phyloP scores from a whole-genome alignment of 2,797 vertebrate genomes.

The Melanotaenia boesemani region DNA sequence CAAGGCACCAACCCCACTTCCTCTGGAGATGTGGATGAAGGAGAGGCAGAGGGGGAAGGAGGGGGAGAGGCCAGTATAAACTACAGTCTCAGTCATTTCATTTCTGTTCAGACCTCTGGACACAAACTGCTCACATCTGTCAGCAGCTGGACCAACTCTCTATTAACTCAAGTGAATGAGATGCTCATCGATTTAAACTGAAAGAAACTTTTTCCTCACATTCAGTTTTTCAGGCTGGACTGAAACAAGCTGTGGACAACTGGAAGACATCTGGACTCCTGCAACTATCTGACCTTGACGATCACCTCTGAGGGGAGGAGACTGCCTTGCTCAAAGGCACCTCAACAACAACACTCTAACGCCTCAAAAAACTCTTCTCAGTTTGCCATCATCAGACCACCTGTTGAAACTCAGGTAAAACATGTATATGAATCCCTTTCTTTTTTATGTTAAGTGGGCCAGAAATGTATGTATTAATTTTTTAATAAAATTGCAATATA shows the following conservation, averaged over 20 bases:
- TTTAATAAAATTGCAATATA: background rate
- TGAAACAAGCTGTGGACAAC: background rate
- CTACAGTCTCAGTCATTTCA: constrained; percentile 30
- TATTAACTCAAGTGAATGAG: background rate
- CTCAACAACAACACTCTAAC: background rate
- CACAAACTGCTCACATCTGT: constrained; percentile 34
- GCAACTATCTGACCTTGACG: background rate
- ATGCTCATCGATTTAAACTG: background rate
- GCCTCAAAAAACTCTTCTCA: background rate
- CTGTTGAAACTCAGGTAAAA: constrained; percentile 45
- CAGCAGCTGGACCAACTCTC: constrained; percentile 9
- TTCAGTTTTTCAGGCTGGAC: background rate
- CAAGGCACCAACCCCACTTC: constrained; percentile 67
- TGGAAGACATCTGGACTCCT: constrained; percentile 5
- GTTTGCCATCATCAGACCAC: background rate
- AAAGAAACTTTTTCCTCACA: background rate
- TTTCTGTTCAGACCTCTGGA: constrained; percentile 54
- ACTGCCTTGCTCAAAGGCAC: constrained; percentile 31
- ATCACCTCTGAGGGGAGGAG: background rate
- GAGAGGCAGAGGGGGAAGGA: constrained; percentile 8
- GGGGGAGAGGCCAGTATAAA: constrained; percentile 42
- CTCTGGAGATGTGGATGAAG: constrained; percentile 59
- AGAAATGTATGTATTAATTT: background rate
- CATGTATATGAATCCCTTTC: background rate
- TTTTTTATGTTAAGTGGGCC: background rate